These are phyloP conservation scores for Tetragonula clypearis DNA, from an alignment of 1,140 invertebrate species.

Conservation along the genomic window DNA sequence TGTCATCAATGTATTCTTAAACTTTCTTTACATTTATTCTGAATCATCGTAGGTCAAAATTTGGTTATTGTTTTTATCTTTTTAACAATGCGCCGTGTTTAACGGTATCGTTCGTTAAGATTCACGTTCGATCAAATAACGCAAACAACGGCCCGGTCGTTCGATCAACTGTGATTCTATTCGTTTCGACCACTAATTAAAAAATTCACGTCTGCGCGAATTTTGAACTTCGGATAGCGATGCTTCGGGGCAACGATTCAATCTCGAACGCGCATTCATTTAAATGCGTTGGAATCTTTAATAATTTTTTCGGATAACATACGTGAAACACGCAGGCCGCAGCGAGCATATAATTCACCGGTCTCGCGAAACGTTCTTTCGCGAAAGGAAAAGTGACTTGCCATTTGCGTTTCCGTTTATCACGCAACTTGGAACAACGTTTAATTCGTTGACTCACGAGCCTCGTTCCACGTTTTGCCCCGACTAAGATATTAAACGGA, in stretches of 20 bases:
- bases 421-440: not conserved
- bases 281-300: not conserved
- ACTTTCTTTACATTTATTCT: no score
- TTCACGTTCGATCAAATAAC: not conserved
- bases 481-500: not conserved
- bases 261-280: not conserved
- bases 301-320: not conserved
- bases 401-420: constrained; percentile 25
- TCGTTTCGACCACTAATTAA: not conserved
- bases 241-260: not conserved
- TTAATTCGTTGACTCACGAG: not conserved
- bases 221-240: not conserved
- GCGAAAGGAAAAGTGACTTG: constrained; percentile 32
- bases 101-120: not conserved
- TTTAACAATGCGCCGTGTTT: no score
- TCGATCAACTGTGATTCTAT: not conserved
- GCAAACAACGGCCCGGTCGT: no score
- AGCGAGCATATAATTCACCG: constrained; percentile 13
- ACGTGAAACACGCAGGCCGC: not conserved
- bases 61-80: no score
- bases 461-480: not conserved
- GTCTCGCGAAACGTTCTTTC: constrained; percentile 21
- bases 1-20: no score
- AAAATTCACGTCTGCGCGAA: not conserved
- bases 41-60: no score